Evolutionary conservation across 2,888 invertebrate species (phyloP), one percentile per base, ranked within the genome.

Genomic region (Rhamnusium bicolor): DNA sequence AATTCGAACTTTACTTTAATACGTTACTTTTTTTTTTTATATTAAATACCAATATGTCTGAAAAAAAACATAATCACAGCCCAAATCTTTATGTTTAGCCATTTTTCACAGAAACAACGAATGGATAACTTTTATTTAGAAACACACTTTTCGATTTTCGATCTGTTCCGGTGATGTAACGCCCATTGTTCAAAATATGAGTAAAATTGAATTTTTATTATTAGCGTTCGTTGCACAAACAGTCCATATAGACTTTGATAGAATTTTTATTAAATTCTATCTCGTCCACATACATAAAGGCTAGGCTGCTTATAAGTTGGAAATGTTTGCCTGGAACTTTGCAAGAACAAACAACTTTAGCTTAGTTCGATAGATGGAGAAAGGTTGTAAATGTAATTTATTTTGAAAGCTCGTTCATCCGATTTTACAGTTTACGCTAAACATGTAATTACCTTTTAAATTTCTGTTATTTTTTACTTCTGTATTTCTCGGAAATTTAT

Each of bases 211-310:
- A 72, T 71, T 73, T 69, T 72, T 74, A 62, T 69, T 71, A 58
- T 67, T 49, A 46, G 54, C 68, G 63, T 70, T 60, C 74, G 69
- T 67, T 72, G 60, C 70, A 72, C 72, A 74, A 76, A 72, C 74
- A 74, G 72, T 67, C 60, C 74, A n/a, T 67, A 73, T 73, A 69
- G 69, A 54, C 73, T 73, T 65, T 72, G 72, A 74, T 74, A 69
- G 74, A 74, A 71, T 65, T 73, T 75, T 75, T 75, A 75, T 75
- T 75, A 71, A 75, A 75, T 73, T 71, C 62, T 63, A 70, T 51
- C n/a, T 54, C 65, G 54, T 53, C 65, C 68, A 68, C 72, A 63
- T 71, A 58, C 51, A 47, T 24, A 14, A n/a, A 58, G 29, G 58
- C 49, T 53, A 14, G 53, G 47, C 14, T 32, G n/a, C 32, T 7